Base-by-base conservation (phyloP, 2,888 invertebrate species). In the Lysandra bellargus region DNA sequence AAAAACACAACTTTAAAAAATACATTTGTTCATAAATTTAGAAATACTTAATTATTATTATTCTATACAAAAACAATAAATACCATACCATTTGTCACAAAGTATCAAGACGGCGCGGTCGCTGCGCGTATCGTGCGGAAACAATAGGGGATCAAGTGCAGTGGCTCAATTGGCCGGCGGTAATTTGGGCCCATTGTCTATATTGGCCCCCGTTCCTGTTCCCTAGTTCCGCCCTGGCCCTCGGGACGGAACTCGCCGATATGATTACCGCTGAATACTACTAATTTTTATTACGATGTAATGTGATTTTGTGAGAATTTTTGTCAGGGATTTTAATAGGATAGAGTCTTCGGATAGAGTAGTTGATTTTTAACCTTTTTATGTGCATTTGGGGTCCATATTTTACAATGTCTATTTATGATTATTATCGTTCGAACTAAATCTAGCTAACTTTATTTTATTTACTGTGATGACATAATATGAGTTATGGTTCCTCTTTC, bases 161-260 rank as follows among this genome's bases (percentile, higher is more conserved):
- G 90, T 90, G 85, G 88, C 90, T 91, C 94, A 94, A 95, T 94
- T 94, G 94, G 92, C 92, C 93, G 92, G 91, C 87, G 88, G 92
- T 93, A 92, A 94, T 93, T 93, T 92, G 87, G 90, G 88, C 88
- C 90, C 84, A 94, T 94, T 94, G 94, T 94, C 92, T 93, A 87
- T 89, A 87, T 87, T 85, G 87, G 85, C 85, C 85, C 83, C 83
- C 57, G 72, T 78, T 83, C 82, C 82, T 81, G 81, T 78, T 82
- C 81, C 84, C 82, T 83, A 69, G 80, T 81, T 83, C 83, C 82
- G 69, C 83, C 83, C 81, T 82, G 83, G 84, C 87, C 87, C 88
- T 78, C 83, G 90, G 91, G 91, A 90, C 87, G 91, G 89, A 87
- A 87, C 86, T 85, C 90, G 91, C 87, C 90, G 88, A 85, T 89